These are phyloP conservation scores for Panthera tigris DNA, from an alignment of 2,113 vertebrate genomes.

Conservation along the genomic window DNA sequence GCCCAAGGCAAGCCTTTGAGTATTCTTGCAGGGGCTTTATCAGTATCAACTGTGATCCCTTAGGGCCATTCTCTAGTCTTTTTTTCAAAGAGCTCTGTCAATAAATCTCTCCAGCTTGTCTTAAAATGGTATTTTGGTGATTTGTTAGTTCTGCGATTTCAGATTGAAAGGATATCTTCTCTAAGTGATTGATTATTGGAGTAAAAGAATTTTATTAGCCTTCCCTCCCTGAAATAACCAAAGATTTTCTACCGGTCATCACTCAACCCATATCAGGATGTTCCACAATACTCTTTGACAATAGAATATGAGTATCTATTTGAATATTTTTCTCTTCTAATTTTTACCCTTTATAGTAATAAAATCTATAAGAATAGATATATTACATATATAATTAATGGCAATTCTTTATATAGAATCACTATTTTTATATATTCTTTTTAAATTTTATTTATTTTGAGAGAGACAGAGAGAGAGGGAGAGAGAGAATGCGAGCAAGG, in stretches of 20 bases:
- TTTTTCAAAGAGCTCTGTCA: background rate
- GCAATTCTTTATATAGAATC: background rate
- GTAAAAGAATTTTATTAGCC: background rate
- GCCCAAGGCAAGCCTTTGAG: background rate
- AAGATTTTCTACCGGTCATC: background rate
- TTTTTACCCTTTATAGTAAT: background rate
- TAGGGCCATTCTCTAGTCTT: too few species aligned
- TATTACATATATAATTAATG: background rate
- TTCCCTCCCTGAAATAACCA: background rate
- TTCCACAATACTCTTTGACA: background rate
- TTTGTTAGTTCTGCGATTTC: slow-evolving; percentile 14
- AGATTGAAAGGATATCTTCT: background rate
- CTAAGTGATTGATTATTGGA: background rate
- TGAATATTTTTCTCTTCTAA: background rate
- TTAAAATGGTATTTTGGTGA: background rate
- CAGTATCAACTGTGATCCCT: background rate
- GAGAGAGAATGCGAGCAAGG: too few species aligned
- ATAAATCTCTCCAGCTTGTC: background rate
- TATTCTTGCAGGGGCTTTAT: background rate
- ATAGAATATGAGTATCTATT: background rate
- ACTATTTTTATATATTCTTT: background rate
- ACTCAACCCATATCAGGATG: background rate
- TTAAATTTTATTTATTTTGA: too few species aligned
- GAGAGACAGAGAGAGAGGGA: too few species aligned
- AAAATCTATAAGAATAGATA: background rate